Base-by-base conservation (phyloP, 2,888 invertebrate genomes). In the Torymus auratus region DNA sequence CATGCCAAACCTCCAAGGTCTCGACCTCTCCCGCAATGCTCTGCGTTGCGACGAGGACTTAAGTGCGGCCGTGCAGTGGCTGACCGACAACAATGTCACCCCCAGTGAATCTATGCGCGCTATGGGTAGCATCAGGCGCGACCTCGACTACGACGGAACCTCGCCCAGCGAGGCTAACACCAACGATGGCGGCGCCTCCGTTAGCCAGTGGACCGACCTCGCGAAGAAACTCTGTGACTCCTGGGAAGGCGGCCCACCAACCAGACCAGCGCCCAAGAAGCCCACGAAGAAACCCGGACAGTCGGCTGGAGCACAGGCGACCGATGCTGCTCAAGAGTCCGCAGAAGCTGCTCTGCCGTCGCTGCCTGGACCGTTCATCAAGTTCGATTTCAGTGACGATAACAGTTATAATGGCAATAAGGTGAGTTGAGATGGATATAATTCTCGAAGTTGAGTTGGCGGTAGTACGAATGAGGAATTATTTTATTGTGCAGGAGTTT, bases 11-110 rank as follows among this genome's bases (percentile, higher is more conserved):
- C 87, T 95, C 41, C 91, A 92, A 69, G 92, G 93, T 60, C 90
- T 95, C 3, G 94, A 95, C 86, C 91, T 95, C 56, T 92, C 93
- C 80, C 92, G 93, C 84, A 95, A 95, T 90, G 94, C 94, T 1
- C 91, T 96, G 56, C 92, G 93, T 62, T 96, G 96, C 89, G 93
- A 94, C 83, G 92, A 93, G 50, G 94, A 94, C 68, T 94, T 96
- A 86, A 94, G 94, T 84, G 92, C 93, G 74, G 93, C 95, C 56
- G 93, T 96, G 88, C 92, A 92, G 69, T 94, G 93, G 93, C 91
- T 95, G 76, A 93, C 92, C 83, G 91, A 92, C 56, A 92, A 92
- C 73, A 92, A 93, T 83, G 93, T 95, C 0, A 92, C 92, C 2
- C 93, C 94, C 4, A 92, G 92, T 80, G 92, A 89, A 61, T 83